phyloP scores from a whole-genome alignment of 2,113 vertebrate genomes.

The Saguinus midas region DNA sequence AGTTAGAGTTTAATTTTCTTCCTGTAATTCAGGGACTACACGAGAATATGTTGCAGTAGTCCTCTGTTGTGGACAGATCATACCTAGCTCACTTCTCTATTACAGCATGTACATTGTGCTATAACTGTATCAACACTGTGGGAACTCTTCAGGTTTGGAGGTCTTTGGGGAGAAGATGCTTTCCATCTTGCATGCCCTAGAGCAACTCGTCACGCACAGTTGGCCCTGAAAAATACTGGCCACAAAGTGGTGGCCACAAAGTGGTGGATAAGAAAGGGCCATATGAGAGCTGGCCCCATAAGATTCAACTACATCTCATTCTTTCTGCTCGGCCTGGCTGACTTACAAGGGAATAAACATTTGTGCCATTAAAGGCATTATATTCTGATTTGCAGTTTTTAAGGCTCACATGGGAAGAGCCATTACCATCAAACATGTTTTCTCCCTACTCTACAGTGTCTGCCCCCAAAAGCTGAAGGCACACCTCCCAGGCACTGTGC shows the following conservation, averaged over 20 bases:
- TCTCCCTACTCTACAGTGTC: rapidly evolving
- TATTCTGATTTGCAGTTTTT: not conserved
- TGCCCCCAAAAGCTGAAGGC: rapidly evolving
- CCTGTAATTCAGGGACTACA: not conserved
- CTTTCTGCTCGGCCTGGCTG: not conserved
- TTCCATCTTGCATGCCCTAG: not conserved
- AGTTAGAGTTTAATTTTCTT: not conserved
- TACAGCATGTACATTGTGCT: rapidly evolving
- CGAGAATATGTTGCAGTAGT: too few relatives aligned
- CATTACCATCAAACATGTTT: rapidly evolving
- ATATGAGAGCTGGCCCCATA: rapidly evolving
- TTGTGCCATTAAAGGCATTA: rapidly evolving
- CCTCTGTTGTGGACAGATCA: not conserved
- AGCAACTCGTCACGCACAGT: not conserved
- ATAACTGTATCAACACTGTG: rapidly evolving
- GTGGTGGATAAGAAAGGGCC: not conserved
- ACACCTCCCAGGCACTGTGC: rapidly evolving
- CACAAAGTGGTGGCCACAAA: not conserved
- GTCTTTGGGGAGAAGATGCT: not conserved
- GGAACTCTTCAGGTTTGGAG: not conserved
- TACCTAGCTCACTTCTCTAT: not conserved
- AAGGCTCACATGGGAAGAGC: not conserved
- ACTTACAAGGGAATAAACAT: not conserved
- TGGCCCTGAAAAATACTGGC: not conserved
- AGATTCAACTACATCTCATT: rapidly evolving